phyloP scores from a whole-genome alignment of 2,888 invertebrate species.

The Heteropelma amictum region DNA sequence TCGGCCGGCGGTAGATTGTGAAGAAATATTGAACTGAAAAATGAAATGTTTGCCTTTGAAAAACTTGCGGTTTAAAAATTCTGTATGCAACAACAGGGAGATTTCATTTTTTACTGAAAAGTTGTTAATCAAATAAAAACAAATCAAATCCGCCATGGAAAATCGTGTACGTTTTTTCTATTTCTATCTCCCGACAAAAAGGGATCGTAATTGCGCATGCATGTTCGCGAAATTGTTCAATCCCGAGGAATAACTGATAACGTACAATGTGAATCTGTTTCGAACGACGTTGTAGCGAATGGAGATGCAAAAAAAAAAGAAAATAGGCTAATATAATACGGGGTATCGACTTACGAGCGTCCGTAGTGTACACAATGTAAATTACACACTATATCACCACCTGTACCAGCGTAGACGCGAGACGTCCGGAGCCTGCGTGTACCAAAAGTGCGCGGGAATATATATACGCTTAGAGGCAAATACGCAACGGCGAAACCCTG shows the following conservation, averaged over 20 bases:
- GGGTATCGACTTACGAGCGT: slow-evolving; percentile 24
- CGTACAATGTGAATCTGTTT: not conserved
- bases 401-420: slow-evolving; percentile 32
- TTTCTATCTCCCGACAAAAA: too few relatives aligned
- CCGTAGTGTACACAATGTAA: slow-evolving; percentile 25
- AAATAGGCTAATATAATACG: not conserved
- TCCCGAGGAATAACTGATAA: too few relatives aligned
- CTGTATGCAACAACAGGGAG: too few relatives aligned
- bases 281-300: not conserved
- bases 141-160: too few relatives aligned
- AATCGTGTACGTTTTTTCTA: too few relatives aligned
- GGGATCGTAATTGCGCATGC: too few relatives aligned
- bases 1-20: too few relatives aligned
- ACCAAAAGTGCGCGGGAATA: slow-evolving; percentile 35
- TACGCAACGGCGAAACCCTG: slow-evolving; percentile 22
- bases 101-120: too few relatives aligned
- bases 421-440: slow-evolving; percentile 18
- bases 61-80: too few relatives aligned
- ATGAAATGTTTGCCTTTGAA: too few relatives aligned
- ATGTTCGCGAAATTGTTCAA: not conserved
- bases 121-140: too few relatives aligned
- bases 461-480: slow-evolving; percentile 17
- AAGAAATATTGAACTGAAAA: too few relatives aligned
- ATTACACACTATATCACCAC: slow-evolving; percentile 28
- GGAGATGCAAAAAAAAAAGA: not conserved